These are phyloP conservation scores for Brachyrhaphis roseni DNA, from an alignment of 2,797 vertebrate genomes.

Conservation along the genomic window DNA sequence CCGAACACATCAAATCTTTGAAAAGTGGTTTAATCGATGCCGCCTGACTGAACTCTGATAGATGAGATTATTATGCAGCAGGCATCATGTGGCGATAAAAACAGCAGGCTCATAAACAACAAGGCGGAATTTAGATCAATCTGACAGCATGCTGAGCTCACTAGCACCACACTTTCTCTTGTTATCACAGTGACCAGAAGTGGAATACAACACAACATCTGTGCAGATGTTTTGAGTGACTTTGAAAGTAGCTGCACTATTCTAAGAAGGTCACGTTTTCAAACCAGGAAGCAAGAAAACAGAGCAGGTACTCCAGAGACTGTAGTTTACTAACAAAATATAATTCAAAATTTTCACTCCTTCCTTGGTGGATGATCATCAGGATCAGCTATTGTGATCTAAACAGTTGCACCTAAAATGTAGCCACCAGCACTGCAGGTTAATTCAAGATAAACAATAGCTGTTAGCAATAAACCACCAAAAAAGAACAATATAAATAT, in stretches of 20 bases:
- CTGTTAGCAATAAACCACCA: not conserved
- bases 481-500: not conserved
- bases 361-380: not conserved
- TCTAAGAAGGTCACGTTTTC: not conserved
- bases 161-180: not conserved
- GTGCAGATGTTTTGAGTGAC: not conserved
- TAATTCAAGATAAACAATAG: not conserved
- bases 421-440: not conserved
- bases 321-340: not conserved
- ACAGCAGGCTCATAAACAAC: conserved; percentile 14
- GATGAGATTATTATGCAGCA: conserved; percentile 1
- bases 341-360: not conserved
- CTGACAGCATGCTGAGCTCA: conserved; percentile 1
- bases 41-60: conserved; percentile 10
- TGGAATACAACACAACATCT: not conserved
- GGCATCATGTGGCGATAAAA: conserved; percentile 10
- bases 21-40: not conserved
- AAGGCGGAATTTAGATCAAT: not conserved
- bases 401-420: not conserved
- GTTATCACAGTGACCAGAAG: not conserved
- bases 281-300: not conserved
- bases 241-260: not conserved
- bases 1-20: not conserved
- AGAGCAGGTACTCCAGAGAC: not conserved
- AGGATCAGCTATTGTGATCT: not conserved